phyloP scores from a whole-genome alignment of 2,113 vertebrate species.

The Pygathrix nemaeus region DNA sequence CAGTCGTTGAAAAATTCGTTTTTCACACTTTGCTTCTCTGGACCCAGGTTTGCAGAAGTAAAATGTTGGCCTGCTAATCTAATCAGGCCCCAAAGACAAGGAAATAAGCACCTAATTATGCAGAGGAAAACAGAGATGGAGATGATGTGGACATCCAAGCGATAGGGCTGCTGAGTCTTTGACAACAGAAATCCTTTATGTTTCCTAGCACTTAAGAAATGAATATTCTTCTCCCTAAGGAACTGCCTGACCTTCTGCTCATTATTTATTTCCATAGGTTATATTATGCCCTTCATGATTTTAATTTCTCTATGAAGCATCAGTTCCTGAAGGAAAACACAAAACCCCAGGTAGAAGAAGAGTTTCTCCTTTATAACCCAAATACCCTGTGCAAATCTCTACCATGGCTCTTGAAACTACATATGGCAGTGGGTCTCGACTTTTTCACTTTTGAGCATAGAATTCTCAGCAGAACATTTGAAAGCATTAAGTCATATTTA shows the following conservation, averaged over 20 bases:
- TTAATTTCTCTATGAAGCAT: neutral
- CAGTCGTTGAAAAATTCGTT: neutral
- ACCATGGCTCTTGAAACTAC: neutral
- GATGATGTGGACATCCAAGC: neutral
- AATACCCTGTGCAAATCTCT: neutral
- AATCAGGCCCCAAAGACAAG: neutral
- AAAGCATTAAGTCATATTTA: neutral
- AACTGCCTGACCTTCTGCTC: neutral
- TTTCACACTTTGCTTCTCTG: neutral
- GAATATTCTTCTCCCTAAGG: neutral
- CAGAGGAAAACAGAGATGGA: neutral
- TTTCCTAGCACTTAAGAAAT: neutral
- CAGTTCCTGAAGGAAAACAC: neutral
- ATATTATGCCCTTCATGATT: neutral
- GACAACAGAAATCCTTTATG: neutral
- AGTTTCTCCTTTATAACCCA: neutral
- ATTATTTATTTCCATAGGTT: neutral
- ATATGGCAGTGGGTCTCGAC: neutral
- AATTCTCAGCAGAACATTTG: neutral
- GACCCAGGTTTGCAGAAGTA: neutral
- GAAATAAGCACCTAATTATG: neutral
- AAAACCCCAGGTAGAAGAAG: neutral
- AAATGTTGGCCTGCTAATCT: neutral
- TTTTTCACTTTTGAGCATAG: neutral
- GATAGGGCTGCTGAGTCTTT: neutral